Conservation (phyloP, 2,113 vertebrate species). For the Zosterops hypoxanthus region DNA sequence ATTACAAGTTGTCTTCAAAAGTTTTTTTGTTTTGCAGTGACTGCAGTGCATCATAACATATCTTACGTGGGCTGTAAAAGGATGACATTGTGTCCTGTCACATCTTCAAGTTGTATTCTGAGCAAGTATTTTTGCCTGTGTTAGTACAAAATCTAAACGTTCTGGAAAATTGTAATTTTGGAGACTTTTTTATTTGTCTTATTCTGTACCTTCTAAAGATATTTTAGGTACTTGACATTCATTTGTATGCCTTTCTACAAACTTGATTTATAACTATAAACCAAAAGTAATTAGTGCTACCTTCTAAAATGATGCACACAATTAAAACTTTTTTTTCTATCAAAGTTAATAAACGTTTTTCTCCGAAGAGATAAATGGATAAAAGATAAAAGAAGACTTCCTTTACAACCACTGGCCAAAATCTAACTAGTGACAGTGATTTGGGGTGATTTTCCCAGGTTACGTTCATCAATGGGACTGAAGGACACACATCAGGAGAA, state of each 20-base stretch:
- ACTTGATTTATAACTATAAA: background rate
- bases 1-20: background rate
- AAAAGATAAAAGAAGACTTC: background rate
- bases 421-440: background rate
- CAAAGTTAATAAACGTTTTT: background rate
- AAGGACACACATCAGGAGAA: background rate
- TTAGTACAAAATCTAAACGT: background rate
- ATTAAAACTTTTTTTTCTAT: background rate
- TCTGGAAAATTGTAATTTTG: background rate
- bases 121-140: background rate
- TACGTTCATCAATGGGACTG: background rate
- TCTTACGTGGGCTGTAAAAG: background rate
- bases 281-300: background rate
- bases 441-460: background rate
- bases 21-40: background rate
- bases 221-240: background rate
- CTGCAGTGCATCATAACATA: background rate
- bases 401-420: background rate
- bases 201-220: background rate
- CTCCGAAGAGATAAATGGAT: background rate
- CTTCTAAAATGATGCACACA: background rate
- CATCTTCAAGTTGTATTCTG: background rate
- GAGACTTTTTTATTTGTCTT: background rate
- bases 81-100: background rate
- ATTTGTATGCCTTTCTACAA: background rate